Evolutionary conservation across 2,888 invertebrate genomes (phyloP).

Genomic region (Tachina lurida): DNA sequence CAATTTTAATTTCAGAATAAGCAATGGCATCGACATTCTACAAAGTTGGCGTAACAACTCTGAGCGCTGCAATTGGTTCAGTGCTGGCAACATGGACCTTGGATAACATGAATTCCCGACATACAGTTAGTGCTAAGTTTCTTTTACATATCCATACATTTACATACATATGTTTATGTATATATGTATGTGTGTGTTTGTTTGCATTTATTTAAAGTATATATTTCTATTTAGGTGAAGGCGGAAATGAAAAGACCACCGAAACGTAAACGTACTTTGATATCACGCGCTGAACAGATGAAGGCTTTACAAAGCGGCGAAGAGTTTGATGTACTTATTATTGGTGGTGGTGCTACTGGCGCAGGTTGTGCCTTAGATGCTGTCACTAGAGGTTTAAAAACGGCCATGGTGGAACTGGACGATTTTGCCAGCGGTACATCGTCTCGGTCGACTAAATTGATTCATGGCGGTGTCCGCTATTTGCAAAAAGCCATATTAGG

Average conservation of each 20-base stretch:
- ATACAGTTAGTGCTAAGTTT: constrained; percentile 58
- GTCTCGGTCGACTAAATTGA: constrained; percentile 97
- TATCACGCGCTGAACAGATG: constrained; percentile 91
- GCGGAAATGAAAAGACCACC: constrained; percentile 80
- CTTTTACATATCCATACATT: background rate
- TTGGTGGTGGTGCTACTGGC: constrained; percentile 99
- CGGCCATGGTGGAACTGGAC: constrained; percentile 96
- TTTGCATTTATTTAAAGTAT: background rate
- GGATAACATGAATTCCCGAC: constrained; percentile 78
- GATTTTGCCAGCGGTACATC: constrained; percentile 98
- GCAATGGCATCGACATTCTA: constrained; percentile 82
- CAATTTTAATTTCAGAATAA: constrained; percentile 43
- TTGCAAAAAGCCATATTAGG: constrained; percentile 97
- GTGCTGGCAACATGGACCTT: constrained; percentile 80
- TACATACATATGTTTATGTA: background rate
- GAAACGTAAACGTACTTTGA: constrained; percentile 88
- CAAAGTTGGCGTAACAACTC: constrained; percentile 81
- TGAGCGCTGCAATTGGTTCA: constrained; percentile 81
- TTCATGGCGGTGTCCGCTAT: constrained; percentile 99
- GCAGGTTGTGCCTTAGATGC: constrained; percentile 98
- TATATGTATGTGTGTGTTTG: background rate
- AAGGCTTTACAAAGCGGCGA: constrained; percentile 89
- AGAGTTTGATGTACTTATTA: constrained; percentile 95
- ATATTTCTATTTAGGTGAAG: constrained; percentile 76
- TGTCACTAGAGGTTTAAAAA: constrained; percentile 95